Conservation (phyloP, 1,140 invertebrate genomes). For the Euura saliciscinereae region DNA sequence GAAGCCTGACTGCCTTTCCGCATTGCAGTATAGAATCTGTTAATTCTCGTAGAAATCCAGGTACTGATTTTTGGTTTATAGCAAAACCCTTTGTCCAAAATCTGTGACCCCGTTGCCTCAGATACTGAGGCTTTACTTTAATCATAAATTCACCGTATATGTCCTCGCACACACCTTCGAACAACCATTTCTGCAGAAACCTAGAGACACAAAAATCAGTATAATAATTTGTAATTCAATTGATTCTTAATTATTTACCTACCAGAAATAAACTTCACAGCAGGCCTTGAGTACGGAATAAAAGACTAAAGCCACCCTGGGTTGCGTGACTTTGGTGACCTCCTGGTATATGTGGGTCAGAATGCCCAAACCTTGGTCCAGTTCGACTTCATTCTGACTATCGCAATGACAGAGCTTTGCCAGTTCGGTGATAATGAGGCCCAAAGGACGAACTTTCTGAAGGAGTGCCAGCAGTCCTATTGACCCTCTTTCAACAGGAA, state of each 20-base stretch:
- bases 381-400: constrained; percentile 42
- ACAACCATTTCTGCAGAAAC: constrained; percentile 69
- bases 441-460: constrained; percentile 57
- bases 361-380: constrained; percentile 60
- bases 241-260: constrained; percentile 30
- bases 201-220: constrained; percentile 43
- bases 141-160: constrained; percentile 68
- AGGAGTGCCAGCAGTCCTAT: constrained; percentile 59
- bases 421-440: constrained; percentile 62
- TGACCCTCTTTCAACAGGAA: constrained; percentile 54
- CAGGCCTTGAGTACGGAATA: constrained; percentile 65
- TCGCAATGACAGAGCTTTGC: constrained; percentile 62
- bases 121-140: constrained; percentile 58
- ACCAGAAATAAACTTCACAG: constrained; percentile 69
- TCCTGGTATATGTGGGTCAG: constrained; percentile 67
- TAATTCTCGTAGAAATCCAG: constrained; percentile 62
- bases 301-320: constrained; percentile 58
- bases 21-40: constrained; percentile 65
- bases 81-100: constrained; percentile 68
- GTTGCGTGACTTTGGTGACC: constrained; percentile 63
- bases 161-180: constrained; percentile 66
- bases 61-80: constrained; percentile 61
- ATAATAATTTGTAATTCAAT: constrained; percentile 8
- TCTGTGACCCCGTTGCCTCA: constrained; percentile 60
- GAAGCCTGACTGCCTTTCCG: constrained; percentile 65